Evolutionary conservation across 2,797 vertebrate species (phyloP), one percentile per base, ranked within the genome.

Genomic region (Remorina albescens): DNA sequence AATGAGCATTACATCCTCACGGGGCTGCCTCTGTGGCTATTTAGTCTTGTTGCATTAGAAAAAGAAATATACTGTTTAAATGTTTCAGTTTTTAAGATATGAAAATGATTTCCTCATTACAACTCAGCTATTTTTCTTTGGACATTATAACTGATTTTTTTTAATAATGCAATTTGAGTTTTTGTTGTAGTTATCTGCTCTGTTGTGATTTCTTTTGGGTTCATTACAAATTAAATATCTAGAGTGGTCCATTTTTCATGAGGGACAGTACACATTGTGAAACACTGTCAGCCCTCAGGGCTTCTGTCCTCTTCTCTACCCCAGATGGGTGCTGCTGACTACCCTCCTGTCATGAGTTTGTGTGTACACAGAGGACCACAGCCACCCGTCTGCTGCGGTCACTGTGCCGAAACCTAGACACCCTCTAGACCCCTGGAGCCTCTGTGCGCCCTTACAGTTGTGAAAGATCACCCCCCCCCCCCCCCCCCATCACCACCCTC

Each of bases 401-500:
- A 88, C 86, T 84, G 74, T 77, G 80, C 80, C 61, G 86, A 90
- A 92, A 95, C 95, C 95, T 90, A 87, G 92, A 92, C 93, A 95
- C 94, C 95, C 84, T 94, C 88, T 93, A 95, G 91, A 94, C 95
- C 95, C 91, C 92, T 91, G 94, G 95, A 95, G 93, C 95, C 95
- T 95, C 89, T 80, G 71, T 92, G 81, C 85, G 83, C 84, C 90
- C 77, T 25, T 90, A 91, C 88, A 89, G 89, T 84, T 71, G 36
- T 67, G 83, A 78, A 78, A 86, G 78, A 87, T 89, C 88, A 78
- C 47, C 71, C 60, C 59, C 74, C 64, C 53, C 80, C 30, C 30
- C 30, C 30, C 60, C 59, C 74, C 64, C 56, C 80, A 66, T 71
- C 70, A 59, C 81, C 80, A 44, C 76, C 76, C 81, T 81, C 78